These are phyloP conservation scores for Oxytorus armatus DNA, from an alignment of 2,888 invertebrate species.

Conservation along the genomic window DNA sequence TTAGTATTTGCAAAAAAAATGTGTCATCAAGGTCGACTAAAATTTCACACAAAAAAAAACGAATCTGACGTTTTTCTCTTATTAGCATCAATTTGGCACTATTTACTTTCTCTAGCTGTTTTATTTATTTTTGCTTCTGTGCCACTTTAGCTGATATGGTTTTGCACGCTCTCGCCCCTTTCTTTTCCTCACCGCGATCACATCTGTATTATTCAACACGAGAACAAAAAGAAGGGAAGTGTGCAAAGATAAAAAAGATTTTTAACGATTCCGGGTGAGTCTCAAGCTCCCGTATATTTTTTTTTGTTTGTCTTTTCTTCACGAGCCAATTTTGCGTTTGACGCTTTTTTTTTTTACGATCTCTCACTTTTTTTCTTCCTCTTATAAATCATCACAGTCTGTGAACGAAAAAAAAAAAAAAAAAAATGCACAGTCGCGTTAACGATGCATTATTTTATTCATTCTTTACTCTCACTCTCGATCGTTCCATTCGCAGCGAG, in stretches of 20 bases:
- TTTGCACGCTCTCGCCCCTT: constrained; percentile 48
- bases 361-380: constrained; percentile 20
- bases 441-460: constrained; percentile 52
- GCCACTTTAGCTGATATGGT: constrained; percentile 68
- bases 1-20: no score
- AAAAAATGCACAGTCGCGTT: constrained; percentile 48
- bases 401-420: constrained; percentile 45
- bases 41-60: constrained; percentile 7
- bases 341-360: constrained; percentile 46
- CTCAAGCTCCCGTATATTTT: constrained; percentile 23
- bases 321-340: constrained; percentile 59
- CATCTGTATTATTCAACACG: constrained; percentile 36
- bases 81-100: constrained; percentile 71
- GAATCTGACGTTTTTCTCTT: constrained; percentile 9
- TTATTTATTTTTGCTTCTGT: constrained; percentile 18
- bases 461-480: constrained; percentile 10
- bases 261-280: constrained; percentile 24
- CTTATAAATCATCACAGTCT: constrained; percentile 66
- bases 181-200: not conserved
- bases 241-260: constrained; percentile 1
- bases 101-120: constrained; percentile 62
- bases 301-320: constrained; percentile 32
- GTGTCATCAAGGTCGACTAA: no score
- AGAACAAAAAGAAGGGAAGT: constrained; percentile 13
- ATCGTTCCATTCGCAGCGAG: constrained; percentile 37